Evolutionary conservation across 2,113 vertebrate species (phyloP).

Genomic region (Rhinolophus ferrumequinum): DNA sequence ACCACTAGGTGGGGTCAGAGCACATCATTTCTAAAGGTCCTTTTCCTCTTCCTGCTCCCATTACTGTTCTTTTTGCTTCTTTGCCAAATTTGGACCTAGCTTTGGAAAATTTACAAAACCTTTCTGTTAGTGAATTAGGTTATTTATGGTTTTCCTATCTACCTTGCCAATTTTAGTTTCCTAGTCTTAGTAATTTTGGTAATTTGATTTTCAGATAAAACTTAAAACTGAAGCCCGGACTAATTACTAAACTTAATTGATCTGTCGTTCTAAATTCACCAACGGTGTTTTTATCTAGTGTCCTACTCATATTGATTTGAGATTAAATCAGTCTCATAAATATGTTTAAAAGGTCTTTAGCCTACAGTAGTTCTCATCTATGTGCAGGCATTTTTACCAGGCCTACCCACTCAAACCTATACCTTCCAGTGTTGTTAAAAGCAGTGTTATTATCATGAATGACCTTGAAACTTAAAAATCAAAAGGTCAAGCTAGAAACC

Average conservation of each 20-base stretch:
- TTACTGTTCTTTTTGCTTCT: not conserved
- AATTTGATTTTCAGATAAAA: slow-evolving; percentile 42
- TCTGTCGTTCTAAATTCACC: slow-evolving; percentile 29
- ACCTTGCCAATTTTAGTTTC: not conserved
- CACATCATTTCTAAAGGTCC: slow-evolving; percentile 26
- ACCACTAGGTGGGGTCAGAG: slow-evolving; percentile 71
- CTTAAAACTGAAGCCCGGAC: not conserved
- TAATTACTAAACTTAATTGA: slow-evolving; percentile 14
- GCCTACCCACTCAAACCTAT: not conserved
- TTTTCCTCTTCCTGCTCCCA: not conserved
- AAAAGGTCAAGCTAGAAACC: not conserved
- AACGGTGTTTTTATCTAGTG: not conserved
- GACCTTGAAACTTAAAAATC: not conserved
- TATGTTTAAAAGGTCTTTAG: not conserved
- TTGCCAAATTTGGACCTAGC: not conserved
- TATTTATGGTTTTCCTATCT: not conserved
- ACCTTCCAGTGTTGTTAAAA: not conserved
- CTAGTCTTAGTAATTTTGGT: not conserved
- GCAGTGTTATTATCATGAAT: not conserved
- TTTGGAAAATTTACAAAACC: slow-evolving; percentile 49
- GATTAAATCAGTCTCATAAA: slow-evolving; percentile 42
- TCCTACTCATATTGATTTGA: not conserved
- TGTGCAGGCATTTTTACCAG: not conserved
- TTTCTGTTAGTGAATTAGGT: not conserved
- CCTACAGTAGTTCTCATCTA: not conserved